Evolutionary conservation across 2,113 vertebrate genomes (phyloP).

Genomic region (Lathamus discolor): DNA sequence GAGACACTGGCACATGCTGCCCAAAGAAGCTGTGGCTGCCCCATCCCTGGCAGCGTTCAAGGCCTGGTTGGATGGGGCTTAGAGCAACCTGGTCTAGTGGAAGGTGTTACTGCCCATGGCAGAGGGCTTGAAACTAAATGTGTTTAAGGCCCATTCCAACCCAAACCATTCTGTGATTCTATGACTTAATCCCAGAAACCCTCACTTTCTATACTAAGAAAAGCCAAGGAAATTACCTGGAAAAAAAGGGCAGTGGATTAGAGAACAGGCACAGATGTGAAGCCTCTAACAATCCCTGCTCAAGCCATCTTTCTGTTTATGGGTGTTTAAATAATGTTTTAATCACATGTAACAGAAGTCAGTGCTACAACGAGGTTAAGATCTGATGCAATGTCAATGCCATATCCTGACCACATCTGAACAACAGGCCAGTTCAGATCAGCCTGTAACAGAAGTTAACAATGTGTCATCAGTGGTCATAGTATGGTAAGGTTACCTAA

Average conservation of each 20-base stretch:
- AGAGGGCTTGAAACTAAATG: neutral
- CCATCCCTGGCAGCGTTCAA: neutral
- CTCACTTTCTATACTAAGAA: neutral
- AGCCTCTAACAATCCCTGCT: neutral
- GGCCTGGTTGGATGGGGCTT: neutral
- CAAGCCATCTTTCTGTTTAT: neutral
- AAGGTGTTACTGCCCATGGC: neutral
- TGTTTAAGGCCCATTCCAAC: neutral
- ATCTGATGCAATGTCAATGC: neutral
- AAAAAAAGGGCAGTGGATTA: neutral
- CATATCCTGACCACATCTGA: neutral
- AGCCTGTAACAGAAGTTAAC: neutral
- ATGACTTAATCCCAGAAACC: neutral
- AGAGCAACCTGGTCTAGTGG: neutral
- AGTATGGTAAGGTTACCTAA: accelerated
- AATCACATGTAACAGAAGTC: neutral
- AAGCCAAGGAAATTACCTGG: neutral
- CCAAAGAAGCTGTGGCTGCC: neutral
- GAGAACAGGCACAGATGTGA: neutral
- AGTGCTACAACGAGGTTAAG: neutral
- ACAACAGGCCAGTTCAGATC: neutral
- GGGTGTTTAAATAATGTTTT: neutral
- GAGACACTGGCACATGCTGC: neutral
- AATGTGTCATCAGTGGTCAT: neutral
- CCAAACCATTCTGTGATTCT: neutral